Percentiles rank a stretch among this genome's conserved stretches.
phyloP scores from a whole-genome alignment of 1,140 invertebrate genomes.

The Argopecten irradians region DNA sequence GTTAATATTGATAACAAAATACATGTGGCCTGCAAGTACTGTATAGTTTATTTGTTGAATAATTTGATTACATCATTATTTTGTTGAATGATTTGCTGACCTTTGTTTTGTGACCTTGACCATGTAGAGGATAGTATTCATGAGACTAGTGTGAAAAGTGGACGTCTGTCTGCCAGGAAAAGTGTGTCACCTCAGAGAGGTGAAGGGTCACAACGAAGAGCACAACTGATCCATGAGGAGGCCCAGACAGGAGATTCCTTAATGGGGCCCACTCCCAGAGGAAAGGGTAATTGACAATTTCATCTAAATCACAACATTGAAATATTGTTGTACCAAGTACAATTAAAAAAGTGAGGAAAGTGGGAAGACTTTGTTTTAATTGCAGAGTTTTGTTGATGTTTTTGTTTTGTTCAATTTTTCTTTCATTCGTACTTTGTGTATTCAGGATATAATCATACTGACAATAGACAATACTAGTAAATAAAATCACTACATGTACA shows the following conservation, averaged over 20 bases:
- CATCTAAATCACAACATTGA: neutral
- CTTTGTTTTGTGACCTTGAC: neutral
- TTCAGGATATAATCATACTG: too few relatives aligned
- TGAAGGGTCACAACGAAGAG: neutral
- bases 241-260: constrained; percentile 5
- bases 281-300: neutral
- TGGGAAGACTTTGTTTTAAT: too few relatives aligned
- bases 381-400: too few relatives aligned
- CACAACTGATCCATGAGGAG: neutral
- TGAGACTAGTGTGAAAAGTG: constrained; percentile 16
- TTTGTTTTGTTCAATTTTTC: too few relatives aligned
- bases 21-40: neutral
- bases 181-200: neutral
- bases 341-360: too few relatives aligned
- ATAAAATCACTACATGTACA: too few relatives aligned
- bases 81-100: neutral
- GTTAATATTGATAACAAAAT: neutral
- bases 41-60: neutral
- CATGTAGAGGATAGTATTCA: neutral
- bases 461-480: too few relatives aligned
- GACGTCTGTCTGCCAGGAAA: neutral
- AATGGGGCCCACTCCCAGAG: neutral
- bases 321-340: too few relatives aligned
- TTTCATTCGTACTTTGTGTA: too few relatives aligned
- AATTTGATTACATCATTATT: neutral